Conservation (phyloP, 2,888 invertebrate species). For the Chrysotoxum bicinctum region DNA sequence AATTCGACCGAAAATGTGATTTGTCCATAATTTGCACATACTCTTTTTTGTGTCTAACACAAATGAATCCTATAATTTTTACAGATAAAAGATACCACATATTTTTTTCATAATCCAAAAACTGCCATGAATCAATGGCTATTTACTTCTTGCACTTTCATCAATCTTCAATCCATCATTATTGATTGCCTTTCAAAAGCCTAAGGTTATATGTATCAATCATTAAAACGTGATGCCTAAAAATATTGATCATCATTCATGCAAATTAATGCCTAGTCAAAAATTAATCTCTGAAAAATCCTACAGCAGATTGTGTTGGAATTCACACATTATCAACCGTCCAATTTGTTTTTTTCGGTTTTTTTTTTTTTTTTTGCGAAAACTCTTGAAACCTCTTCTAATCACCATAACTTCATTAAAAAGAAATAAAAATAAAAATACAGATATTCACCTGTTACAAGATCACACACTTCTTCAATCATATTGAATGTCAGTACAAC, state of each 20-base stretch:
- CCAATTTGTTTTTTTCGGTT: too few species aligned
- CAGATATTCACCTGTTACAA: constrained; percentile 37
- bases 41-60: too few species aligned
- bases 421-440: constrained; percentile 3
- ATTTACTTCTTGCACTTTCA: neutral
- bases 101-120: neutral
- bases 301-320: neutral
- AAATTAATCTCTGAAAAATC: neutral
- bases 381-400: constrained; percentile 11
- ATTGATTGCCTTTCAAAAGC: neutral
- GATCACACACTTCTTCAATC: constrained; percentile 40
- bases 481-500: constrained; percentile 11
- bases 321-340: neutral
- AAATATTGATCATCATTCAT: constrained; percentile 2
- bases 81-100: too few species aligned
- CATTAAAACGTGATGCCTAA: constrained; percentile 1
- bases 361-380: neutral
- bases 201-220: neutral
- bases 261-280: constrained; percentile 1
- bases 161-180: constrained; percentile 18
- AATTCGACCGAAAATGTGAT: too few species aligned
- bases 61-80: too few species aligned
- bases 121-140: neutral
- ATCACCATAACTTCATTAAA: constrained; percentile 20
- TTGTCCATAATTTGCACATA: too few species aligned